Percentiles rank a stretch among this genome's conserved stretches.
Conservation (phyloP, 2,113 vertebrate genomes). For the Scalopus aquaticus region DNA sequence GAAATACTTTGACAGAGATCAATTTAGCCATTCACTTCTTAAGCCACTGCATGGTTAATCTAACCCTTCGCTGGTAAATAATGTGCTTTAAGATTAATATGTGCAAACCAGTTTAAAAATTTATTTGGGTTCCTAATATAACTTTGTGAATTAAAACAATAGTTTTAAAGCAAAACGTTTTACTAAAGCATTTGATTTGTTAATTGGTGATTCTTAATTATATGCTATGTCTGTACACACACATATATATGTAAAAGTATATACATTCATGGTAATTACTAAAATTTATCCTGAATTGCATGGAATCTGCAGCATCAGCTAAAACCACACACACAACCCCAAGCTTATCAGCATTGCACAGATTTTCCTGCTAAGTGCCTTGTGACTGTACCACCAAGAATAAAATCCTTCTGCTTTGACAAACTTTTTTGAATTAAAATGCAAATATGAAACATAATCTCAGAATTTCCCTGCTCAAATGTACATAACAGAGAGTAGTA, state of each 20-base stretch:
- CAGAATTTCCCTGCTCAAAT: neutral
- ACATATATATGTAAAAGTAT: neutral
- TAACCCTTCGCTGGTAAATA: neutral
- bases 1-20: neutral
- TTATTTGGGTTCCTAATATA: neutral
- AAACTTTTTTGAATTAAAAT: slow-evolving; percentile 7
- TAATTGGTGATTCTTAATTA: neutral
- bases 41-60: neutral
- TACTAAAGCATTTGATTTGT: neutral
- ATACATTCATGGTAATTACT: neutral
- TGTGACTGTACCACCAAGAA: neutral
- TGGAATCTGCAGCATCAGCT: neutral
- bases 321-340: neutral
- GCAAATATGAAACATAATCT: neutral
- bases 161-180: neutral
- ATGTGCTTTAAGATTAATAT: neutral
- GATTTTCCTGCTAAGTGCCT: neutral
- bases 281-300: neutral
- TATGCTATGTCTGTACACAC: neutral
- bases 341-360: neutral
- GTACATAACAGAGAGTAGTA: neutral
- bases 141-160: neutral
- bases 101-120: neutral
- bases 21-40: neutral
- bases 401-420: neutral